Conservation (phyloP, 64 coral and sea anemone genomes). For the Porites lutea region DNA sequence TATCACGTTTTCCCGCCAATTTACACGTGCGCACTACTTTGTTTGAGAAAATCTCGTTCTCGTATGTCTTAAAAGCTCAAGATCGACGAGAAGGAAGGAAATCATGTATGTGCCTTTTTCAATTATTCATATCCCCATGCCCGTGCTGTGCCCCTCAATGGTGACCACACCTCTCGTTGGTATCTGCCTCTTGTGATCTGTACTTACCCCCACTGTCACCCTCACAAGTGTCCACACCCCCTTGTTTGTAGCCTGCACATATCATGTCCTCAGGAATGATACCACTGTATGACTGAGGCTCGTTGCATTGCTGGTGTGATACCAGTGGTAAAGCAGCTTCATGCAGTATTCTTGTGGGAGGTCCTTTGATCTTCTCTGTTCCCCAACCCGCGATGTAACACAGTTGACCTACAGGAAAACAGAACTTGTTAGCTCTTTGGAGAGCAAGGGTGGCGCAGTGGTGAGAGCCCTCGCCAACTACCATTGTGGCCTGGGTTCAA, state of each 20-base stretch:
- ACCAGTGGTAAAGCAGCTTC: constrained; percentile 84
- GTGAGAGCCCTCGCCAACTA: no score
- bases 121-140: no score
- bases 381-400: constrained; percentile 98
- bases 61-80: no score
- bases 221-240: constrained; percentile 93
- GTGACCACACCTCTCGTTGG: no score
- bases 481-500: no score
- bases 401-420: constrained; percentile 67
- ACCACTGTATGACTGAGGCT: constrained; percentile 79
- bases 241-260: constrained; percentile 89
- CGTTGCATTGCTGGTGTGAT: constrained; percentile 82
- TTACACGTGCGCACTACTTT: no score
- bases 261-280: constrained; percentile 83
- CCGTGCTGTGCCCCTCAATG: no score
- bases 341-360: constrained; percentile 54
- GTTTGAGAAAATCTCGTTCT: no score
- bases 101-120: no score
- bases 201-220: constrained; percentile 96
- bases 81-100: no score
- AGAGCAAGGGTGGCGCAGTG: no score
- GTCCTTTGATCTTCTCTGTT: constrained; percentile 73
- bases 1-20: no score
- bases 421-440: background rate
- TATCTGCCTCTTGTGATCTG: background rate